Conservation (phyloP, 2,888 invertebrate genomes). For the Acleris holmiana region DNA sequence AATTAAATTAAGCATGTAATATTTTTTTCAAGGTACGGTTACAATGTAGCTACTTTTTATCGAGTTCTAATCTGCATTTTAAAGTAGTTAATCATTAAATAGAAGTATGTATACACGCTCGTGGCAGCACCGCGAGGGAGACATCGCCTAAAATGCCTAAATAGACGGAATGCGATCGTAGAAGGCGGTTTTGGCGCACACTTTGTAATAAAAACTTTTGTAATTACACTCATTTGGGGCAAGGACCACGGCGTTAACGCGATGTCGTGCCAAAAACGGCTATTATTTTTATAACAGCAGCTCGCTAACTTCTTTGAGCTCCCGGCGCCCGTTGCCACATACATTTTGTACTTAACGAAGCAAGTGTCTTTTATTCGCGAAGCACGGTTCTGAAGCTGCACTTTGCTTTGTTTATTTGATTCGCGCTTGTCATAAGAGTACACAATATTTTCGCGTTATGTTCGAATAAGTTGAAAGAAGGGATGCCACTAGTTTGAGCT, state of each 20-base stretch:
- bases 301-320: constrained; percentile 53
- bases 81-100: too few relatives aligned
- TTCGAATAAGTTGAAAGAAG: constrained; percentile 16
- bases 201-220: constrained; percentile 82
- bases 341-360: constrained; percentile 40
- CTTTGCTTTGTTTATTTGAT: constrained; percentile 8
- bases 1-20: too few relatives aligned
- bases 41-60: too few relatives aligned
- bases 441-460: constrained; percentile 10
- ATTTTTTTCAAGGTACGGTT: too few relatives aligned
- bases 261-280: constrained; percentile 80
- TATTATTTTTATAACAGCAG: constrained; percentile 74
- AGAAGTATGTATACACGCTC: background rate
- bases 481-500: background rate
- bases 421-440: constrained; percentile 4
- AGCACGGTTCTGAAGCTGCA: constrained; percentile 16
- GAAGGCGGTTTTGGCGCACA: constrained; percentile 75
- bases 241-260: constrained; percentile 74
- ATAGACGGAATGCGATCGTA: constrained; percentile 56
- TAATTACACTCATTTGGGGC: constrained; percentile 81
- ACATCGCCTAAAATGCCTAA: constrained; percentile 31
- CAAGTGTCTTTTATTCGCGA: constrained; percentile 31
- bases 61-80: too few relatives aligned
- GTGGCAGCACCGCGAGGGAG: constrained; percentile 13
- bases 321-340: constrained; percentile 43